Evolutionary conservation across 2,113 vertebrate species (phyloP).

Genomic region (Barnardius zonarius): DNA sequence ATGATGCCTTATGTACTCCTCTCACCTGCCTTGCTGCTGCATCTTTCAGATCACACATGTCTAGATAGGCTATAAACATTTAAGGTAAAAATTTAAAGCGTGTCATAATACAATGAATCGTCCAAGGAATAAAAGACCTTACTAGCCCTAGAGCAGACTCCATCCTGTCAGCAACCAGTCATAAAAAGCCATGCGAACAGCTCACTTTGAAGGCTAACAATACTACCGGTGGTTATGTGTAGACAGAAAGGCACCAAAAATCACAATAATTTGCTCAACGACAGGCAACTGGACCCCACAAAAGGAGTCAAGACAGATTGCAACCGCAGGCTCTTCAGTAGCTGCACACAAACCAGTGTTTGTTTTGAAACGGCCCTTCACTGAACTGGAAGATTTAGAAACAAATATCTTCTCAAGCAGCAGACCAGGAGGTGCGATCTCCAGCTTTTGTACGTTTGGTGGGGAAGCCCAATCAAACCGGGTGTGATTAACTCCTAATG

Average conservation of each 20-base stretch:
- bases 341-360: not conserved
- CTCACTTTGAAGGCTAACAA: conserved; percentile 34
- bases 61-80: conserved; percentile 46
- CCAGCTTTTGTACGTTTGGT: not conserved
- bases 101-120: conserved; percentile 34
- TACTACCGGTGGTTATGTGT: not conserved
- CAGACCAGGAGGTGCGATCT: not conserved
- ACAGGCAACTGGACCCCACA: conserved; percentile 40
- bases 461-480: not conserved
- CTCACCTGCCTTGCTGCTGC: not conserved
- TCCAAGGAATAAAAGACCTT: not conserved
- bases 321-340: conserved; percentile 15
- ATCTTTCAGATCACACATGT: not conserved
- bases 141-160: conserved; percentile 11
- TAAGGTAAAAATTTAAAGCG: conserved; percentile 22
- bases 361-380: conserved; percentile 9
- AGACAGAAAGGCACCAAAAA: conserved; percentile 44
- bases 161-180: conserved; percentile 6
- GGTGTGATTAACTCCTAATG: not conserved
- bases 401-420: not conserved
- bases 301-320: not conserved
- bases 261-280: conserved; percentile 18
- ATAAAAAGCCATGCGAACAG: conserved; percentile 5
- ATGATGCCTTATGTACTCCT: not conserved
- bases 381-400: not conserved